Evolutionary conservation across 2,113 vertebrate species (phyloP).

Genomic region (Syngnathus floridae): DNA sequence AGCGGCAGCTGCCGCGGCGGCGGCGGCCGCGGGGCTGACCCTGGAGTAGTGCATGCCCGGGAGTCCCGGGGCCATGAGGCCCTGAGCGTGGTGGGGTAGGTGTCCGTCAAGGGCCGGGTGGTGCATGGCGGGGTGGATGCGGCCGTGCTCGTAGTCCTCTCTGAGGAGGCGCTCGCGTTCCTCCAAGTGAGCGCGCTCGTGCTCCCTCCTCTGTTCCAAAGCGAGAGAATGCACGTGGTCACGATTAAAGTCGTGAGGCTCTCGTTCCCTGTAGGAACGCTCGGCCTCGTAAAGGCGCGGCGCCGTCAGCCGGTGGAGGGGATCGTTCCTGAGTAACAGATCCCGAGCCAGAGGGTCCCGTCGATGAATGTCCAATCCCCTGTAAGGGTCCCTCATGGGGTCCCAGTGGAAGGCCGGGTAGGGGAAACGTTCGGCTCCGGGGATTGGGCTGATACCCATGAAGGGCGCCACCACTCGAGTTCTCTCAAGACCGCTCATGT

Average conservation of each 20-base stretch:
- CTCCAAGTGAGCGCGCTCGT: slow-evolving; percentile 83
- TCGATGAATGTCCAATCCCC: slow-evolving; percentile 87
- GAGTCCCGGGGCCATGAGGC: slow-evolving; percentile 83
- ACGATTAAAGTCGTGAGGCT: slow-evolving; percentile 88
- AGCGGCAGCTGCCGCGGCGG: slow-evolving; percentile 57
- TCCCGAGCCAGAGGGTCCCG: slow-evolving; percentile 76
- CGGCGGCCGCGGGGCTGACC: slow-evolving; percentile 77
- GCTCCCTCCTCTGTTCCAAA: slow-evolving; percentile 84
- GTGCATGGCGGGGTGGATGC: slow-evolving; percentile 82
- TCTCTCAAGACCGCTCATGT: slow-evolving; percentile 84
- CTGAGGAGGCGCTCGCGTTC: slow-evolving; percentile 86
- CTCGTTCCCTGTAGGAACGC: slow-evolving; percentile 87
- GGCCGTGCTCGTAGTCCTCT: slow-evolving; percentile 89
- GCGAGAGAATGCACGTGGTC: slow-evolving; percentile 77
- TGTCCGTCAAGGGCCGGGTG: slow-evolving; percentile 84
- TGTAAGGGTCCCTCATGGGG: slow-evolving; percentile 91
- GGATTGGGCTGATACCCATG: slow-evolving; percentile 93
- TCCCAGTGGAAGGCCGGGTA: slow-evolving; percentile 97
- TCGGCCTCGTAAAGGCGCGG: slow-evolving; percentile 86
- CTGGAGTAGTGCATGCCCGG: slow-evolving; percentile 96
- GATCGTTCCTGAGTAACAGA: slow-evolving; percentile 85
- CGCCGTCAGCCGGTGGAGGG: slow-evolving; percentile 80
- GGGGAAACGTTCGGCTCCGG: slow-evolving; percentile 89
- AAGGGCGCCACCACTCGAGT: slow-evolving; percentile 95
- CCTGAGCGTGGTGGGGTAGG: slow-evolving; percentile 81